Evolutionary conservation across 2,113 vertebrate species (phyloP).

Genomic region (Oryzias curvinotus): DNA sequence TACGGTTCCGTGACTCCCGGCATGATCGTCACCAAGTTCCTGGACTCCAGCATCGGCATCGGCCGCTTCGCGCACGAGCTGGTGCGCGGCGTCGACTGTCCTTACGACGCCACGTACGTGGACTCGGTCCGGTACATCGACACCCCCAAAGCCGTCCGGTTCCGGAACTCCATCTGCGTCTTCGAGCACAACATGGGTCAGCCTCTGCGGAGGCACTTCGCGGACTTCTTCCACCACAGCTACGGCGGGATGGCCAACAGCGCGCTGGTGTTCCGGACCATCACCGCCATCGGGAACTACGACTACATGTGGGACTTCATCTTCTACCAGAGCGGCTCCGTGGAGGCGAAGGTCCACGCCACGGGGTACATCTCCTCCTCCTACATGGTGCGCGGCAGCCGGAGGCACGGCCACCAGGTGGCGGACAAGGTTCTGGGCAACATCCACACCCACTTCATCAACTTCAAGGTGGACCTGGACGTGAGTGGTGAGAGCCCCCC

Average conservation of each 20-base stretch:
- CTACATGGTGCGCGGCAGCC: constrained; percentile 63
- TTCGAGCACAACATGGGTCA: constrained; percentile 87
- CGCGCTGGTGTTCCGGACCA: constrained; percentile 81
- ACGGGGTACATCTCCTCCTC: constrained; percentile 84
- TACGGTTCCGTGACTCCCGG: constrained; percentile 84
- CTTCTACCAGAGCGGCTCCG: constrained; percentile 85
- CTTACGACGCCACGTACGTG: constrained; percentile 76
- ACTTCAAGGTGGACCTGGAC: constrained; percentile 90
- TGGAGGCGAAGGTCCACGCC: constrained; percentile 87
- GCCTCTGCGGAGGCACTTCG: constrained; percentile 86
- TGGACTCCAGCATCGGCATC: constrained; percentile 87
- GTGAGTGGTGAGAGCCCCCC: constrained; percentile 78
- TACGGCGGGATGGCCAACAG: constrained; percentile 86
- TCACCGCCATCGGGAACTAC: constrained; percentile 83
- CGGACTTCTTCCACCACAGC: constrained; percentile 76
- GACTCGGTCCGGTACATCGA: constrained; percentile 79
- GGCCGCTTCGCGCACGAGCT: constrained; percentile 82
- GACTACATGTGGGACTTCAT: constrained; percentile 90
- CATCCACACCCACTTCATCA: constrained; percentile 85
- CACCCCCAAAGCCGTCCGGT: constrained; percentile 40
- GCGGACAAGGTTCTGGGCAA: constrained; percentile 83
- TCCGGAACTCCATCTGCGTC: constrained; percentile 83
- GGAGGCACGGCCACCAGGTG: constrained; percentile 81
- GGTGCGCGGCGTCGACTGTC: constrained; percentile 85
- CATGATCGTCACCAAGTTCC: constrained; percentile 82